Evolutionary conservation across 2,113 vertebrate species (phyloP), one percentile per base, ranked within the genome.

Genomic region (Chiloscyllium plagiosum): DNA sequence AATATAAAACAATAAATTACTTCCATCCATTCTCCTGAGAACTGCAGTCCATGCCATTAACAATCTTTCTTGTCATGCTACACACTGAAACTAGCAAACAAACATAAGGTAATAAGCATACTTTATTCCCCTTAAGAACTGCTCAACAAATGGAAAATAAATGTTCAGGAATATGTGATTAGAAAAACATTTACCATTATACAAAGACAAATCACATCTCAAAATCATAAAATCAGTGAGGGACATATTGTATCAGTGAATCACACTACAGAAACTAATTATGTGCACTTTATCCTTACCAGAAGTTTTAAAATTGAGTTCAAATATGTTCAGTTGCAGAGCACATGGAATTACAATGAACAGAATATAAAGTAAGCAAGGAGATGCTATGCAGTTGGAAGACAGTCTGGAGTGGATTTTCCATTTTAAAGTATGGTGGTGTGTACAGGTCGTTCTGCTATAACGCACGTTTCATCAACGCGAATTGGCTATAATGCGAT

Each of bases 121-220:
- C 78, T 83, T 83, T 83, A 37, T 83, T 83, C 78, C 56, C 61
- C 29, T 47, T 24, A 69, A 95, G 93, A 95, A 72, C 68, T 72
- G 47, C 68, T 70, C 37, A 50, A 15, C 66, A 50, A 47, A 95
- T 72, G 6, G 37, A 72, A 95, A 95, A 50, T 95, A 95, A 95
- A 95, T 72, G 10, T 70, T 69, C 42, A 70, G 68, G 47, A 95
- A 69, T 95, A 52, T 52, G 72, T 95, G 93, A 50, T 95, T 68
- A 72, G 42, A 70, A 20, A 94, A 94, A 69, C 37, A 94, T 66
- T 95, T 50, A 50, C 93, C 12, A 72, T 72, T 50, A 50, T 72
- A 95, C 66, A 72, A 42, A 72, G 24, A 72, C 72, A 95, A 72
- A 95, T 50, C 20, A 5, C 22, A 42, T 50, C 22, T 94, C 66